These are phyloP conservation scores for Saxidomus purpurata DNA, from an alignment of 1,140 invertebrate genomes.

Conservation along the genomic window DNA sequence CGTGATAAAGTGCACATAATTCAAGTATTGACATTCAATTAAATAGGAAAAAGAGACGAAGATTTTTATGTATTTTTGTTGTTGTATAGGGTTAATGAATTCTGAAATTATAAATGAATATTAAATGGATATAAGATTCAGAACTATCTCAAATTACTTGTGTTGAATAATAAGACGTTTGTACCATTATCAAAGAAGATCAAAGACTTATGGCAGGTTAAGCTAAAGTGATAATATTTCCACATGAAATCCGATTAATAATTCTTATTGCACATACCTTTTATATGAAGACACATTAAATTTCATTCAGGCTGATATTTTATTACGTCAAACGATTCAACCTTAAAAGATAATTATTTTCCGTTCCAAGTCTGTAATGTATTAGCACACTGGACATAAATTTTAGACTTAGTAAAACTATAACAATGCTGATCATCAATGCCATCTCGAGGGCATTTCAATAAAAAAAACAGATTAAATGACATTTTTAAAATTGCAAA, in stretches of 20 bases:
- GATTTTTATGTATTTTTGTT: too few relatives aligned
- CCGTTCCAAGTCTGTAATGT: not conserved
- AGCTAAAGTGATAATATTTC: conserved; percentile 3
- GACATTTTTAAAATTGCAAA: not conserved
- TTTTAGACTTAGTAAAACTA: too few relatives aligned
- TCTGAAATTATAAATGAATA: too few relatives aligned
- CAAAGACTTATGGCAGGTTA: not conserved
- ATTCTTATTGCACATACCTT: not conserved
- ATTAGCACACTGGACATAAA: not conserved
- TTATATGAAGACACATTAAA: not conserved
- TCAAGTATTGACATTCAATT: too few relatives aligned
- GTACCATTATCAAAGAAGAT: not conserved
- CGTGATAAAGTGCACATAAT: too few relatives aligned
- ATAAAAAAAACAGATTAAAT: not conserved
- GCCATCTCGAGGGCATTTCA: too few relatives aligned
- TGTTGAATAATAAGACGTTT: too few relatives aligned
- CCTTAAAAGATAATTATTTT: not conserved
- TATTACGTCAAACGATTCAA: conserved; percentile 3
- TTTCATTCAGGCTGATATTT: not conserved
- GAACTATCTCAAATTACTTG: too few relatives aligned
- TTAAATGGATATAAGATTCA: too few relatives aligned
- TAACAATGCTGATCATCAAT: too few relatives aligned
- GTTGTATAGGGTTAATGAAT: too few relatives aligned
- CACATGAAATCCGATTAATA: not conserved
- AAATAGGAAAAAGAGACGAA: too few relatives aligned